A percentile compares a stretch with the other conserved stretches of the same genome.
Conservation (phyloP, 2,797 vertebrate species). For the Sebastes iracundus region DNA sequence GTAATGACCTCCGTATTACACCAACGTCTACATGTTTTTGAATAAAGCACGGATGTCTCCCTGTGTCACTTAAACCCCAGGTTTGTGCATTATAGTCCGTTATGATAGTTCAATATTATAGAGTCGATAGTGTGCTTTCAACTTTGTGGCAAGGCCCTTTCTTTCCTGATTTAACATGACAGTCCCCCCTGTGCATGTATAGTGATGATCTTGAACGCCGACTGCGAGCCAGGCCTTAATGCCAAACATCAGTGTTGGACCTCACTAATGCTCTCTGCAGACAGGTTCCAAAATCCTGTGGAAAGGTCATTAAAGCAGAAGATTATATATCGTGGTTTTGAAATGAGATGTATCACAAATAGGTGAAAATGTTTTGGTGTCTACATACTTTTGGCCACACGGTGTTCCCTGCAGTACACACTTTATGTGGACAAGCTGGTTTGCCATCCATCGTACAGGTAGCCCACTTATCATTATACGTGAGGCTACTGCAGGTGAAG, state of each 20-base stretch:
- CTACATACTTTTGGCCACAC: not conserved
- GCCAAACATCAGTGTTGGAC: too few relatives aligned
- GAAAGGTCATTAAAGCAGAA: not conserved
- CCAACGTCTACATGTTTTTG: too few relatives aligned
- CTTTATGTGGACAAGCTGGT: not conserved
- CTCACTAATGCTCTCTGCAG: too few relatives aligned
- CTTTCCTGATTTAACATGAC: not conserved
- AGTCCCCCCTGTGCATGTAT: not conserved
- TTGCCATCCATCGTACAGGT: not conserved
- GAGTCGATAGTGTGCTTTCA: not conserved
- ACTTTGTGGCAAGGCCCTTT: not conserved
- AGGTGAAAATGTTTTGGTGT: not conserved
- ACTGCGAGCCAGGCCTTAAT: too few relatives aligned
- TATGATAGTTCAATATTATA: not conserved
- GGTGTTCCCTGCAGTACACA: not conserved
- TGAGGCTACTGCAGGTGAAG: slow-evolving; percentile 15
- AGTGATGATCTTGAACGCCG: not conserved
- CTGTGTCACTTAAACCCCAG: too few relatives aligned
- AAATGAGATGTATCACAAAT: not conserved
- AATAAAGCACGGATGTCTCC: too few relatives aligned
- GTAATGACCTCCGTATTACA: too few relatives aligned
- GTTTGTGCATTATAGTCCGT: too few relatives aligned
- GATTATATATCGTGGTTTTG: not conserved
- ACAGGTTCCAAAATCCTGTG: not conserved
- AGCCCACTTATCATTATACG: not conserved